Conservation (phyloP, 2,888 invertebrate genomes). For the Rutpela maculata region DNA sequence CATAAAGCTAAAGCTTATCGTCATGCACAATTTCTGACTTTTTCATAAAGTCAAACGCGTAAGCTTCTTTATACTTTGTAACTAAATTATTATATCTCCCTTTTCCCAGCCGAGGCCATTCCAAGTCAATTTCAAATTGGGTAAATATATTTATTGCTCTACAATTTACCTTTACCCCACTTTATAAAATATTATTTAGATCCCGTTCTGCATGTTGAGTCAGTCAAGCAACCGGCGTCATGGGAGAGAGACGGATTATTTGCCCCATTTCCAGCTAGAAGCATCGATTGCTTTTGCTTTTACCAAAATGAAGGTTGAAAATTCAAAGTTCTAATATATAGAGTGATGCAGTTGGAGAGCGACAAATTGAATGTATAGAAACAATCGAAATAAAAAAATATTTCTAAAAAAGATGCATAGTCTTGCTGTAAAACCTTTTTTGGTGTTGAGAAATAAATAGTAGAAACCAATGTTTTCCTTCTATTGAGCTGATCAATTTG, state of each 20-base stretch:
- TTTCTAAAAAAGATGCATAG: too few species aligned
- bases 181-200: slow-evolving; percentile 16
- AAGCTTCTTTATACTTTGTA: not conserved
- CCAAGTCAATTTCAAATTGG: not conserved
- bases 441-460: too few species aligned
- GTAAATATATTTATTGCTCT: not conserved
- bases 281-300: slow-evolving; percentile 25
- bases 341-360: not conserved
- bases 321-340: not conserved
- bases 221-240: not conserved
- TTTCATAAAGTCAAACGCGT: not conserved
- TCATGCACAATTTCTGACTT: not conserved
- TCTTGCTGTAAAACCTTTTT: too few species aligned
- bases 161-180: slow-evolving; percentile 2
- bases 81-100: not conserved
- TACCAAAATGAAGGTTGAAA: slow-evolving; percentile 20
- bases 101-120: not conserved
- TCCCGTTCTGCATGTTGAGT: slow-evolving; percentile 19
- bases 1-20: too few species aligned
- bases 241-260: slow-evolving; percentile 22
- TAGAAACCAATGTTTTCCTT: too few species aligned
- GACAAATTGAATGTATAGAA: not conserved
- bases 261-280: slow-evolving; percentile 14
- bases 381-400: too few species aligned
- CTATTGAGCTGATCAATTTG: too few species aligned